These are phyloP conservation scores for Microtus oregoni DNA, from an alignment of 2,113 vertebrate species.

Conservation along the genomic window DNA sequence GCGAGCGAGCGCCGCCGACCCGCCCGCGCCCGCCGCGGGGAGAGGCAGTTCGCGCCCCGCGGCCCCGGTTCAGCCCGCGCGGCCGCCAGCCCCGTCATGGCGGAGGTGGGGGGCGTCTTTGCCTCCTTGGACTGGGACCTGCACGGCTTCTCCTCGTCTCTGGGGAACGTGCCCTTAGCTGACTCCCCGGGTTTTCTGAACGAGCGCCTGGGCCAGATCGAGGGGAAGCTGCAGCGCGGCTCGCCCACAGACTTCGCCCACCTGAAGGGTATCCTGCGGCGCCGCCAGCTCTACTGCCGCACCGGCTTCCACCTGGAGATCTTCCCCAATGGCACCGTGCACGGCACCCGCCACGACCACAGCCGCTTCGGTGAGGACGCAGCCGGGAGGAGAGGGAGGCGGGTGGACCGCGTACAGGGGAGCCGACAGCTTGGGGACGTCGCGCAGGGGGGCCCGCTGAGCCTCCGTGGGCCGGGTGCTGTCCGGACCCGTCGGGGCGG, in stretches of 20 bases:
- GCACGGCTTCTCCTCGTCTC: conserved; percentile 90
- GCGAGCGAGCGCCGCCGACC: neutral
- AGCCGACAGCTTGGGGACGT: neutral
- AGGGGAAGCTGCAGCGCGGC: conserved; percentile 96
- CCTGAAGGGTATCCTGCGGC: conserved; percentile 96
- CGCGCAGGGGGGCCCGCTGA: neutral
- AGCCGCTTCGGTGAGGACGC: conserved; percentile 95
- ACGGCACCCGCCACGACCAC: conserved; percentile 98
- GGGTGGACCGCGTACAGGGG: neutral
- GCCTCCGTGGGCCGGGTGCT: neutral
- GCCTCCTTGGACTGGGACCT: conserved; percentile 93
- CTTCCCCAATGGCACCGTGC: conserved; percentile 97
- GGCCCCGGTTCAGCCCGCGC: conserved; percentile 25
- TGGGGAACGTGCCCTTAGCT: conserved; percentile 90
- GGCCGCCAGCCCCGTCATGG: conserved; percentile 86
- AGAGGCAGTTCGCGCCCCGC: conserved; percentile 66
- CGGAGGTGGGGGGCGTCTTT: conserved; percentile 93
- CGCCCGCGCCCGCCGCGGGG: conserved; percentile 49
- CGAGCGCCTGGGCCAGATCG: conserved; percentile 97
- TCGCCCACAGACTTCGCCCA: conserved; percentile 97
- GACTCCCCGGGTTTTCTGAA: conserved; percentile 93
- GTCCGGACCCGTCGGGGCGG: conserved; percentile 4
- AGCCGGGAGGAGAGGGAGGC: conserved; percentile 34
- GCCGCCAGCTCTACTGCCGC: conserved; percentile 97
- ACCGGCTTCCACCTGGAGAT: conserved; percentile 99